phyloP scores from a whole-genome alignment of 2,113 vertebrate species.

The Ammodytes marinus region DNA sequence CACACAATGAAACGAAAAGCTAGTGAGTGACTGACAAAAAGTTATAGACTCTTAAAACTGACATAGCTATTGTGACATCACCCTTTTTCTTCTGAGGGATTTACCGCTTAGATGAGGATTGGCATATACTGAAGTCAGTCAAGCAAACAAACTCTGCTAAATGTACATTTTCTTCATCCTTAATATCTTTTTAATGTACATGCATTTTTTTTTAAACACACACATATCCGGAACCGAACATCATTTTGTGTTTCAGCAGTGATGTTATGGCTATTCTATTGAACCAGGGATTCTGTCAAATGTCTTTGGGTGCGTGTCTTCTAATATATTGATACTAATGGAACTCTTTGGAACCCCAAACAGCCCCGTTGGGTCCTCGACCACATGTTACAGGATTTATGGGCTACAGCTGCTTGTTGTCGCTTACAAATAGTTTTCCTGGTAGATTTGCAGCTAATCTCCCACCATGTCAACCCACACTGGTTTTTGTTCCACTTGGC shows the following conservation, averaged over 20 bases:
- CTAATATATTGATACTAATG: no score
- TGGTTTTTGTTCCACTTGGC: slow-evolving; percentile 36
- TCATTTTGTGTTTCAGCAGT: neutral
- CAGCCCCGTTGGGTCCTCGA: slow-evolving; percentile 24
- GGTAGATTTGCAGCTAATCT: slow-evolving; percentile 64
- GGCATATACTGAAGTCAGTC: slow-evolving; percentile 4
- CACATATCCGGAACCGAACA: neutral
- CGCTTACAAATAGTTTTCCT: slow-evolving; percentile 38
- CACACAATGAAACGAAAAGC: slow-evolving; percentile 17
- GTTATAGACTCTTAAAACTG: neutral
- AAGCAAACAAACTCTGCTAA: neutral
- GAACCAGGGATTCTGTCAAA: neutral
- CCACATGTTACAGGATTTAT: slow-evolving; percentile 57
- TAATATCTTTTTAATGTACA: neutral
- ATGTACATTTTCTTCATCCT: neutral
- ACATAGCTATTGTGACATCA: slow-evolving; percentile 8
- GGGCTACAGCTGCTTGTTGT: slow-evolving; percentile 30
- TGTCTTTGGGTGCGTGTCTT: no score
- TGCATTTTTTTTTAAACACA: neutral
- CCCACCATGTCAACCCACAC: slow-evolving; percentile 47
- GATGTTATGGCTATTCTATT: neutral
- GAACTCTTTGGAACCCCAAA: slow-evolving; percentile 16
- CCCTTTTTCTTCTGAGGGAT: neutral
- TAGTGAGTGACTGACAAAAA: neutral
- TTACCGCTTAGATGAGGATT: slow-evolving; percentile 16